phyloP scores from a whole-genome alignment of 2,113 vertebrate genomes.

The Ursus arctos region DNA sequence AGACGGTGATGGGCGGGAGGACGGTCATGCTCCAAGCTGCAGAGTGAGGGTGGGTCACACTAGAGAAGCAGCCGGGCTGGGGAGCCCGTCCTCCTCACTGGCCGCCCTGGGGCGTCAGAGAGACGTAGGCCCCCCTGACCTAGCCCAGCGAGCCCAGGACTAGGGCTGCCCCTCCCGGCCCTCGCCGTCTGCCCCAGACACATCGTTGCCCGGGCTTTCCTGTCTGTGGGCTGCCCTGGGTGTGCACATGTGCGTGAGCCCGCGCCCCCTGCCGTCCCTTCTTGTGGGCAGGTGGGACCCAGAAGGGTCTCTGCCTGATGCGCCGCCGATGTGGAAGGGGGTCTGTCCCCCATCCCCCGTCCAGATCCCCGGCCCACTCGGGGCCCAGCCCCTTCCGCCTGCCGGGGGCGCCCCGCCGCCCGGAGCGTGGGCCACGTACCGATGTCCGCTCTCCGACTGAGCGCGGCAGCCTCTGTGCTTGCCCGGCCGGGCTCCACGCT shows the following conservation, averaged over 20 bases:
- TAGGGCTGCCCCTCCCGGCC: accelerated
- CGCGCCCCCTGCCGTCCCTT: no score
- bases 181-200: accelerated
- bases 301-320: accelerated
- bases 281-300: neutral
- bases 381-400: neutral
- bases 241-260: neutral
- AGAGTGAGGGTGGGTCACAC: neutral
- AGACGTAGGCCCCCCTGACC: neutral
- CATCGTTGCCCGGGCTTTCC: no score
- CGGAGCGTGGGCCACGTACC: neutral
- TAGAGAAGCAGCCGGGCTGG: accelerated
- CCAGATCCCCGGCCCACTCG: neutral
- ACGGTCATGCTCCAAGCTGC: constrained; percentile 20
- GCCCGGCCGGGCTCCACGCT: accelerated
- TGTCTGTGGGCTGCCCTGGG: neutral
- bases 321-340: accelerated
- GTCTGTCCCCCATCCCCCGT: accelerated
- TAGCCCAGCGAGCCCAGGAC: neutral
- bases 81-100: neutral
- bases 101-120: neutral
- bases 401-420: accelerated
- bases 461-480: accelerated
- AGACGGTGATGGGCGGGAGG: neutral
- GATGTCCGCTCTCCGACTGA: accelerated